Evolutionary conservation across 2,888 invertebrate species (phyloP).

Genomic region (Nephrotoma guestfalica): DNA sequence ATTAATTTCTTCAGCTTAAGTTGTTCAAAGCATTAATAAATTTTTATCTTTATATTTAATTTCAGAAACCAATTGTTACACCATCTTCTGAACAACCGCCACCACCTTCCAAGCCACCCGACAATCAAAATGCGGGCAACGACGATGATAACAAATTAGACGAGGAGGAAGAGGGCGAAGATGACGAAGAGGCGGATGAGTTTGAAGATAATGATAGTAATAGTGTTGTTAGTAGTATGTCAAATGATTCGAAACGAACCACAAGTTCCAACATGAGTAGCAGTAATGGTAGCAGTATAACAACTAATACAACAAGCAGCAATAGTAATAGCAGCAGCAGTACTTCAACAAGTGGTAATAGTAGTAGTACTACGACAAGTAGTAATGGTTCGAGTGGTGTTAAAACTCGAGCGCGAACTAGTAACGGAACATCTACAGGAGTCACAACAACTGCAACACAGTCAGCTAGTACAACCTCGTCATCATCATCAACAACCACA

Average conservation of each 20-base stretch:
- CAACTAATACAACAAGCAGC: background rate
- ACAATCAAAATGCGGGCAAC: constrained; percentile 1
- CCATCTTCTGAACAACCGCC: constrained; percentile 3
- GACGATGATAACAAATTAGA: background rate
- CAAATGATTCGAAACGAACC: background rate
- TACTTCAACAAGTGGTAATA: background rate
- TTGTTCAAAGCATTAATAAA: too few relatives aligned
- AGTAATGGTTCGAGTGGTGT: background rate
- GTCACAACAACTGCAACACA: background rate
- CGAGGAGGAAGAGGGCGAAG: background rate
- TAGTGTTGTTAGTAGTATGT: background rate
- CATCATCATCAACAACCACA: background rate
- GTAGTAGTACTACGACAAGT: background rate
- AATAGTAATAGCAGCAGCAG: background rate
- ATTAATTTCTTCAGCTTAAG: too few relatives aligned
- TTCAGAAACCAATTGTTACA: background rate
- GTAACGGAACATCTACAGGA: background rate
- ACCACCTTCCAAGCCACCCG: constrained; percentile 6
- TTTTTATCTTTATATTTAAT: background rate
- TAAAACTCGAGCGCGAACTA: background rate
- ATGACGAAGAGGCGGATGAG: background rate
- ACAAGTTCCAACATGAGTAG: background rate
- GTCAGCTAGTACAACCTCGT: background rate
- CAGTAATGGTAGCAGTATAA: background rate
- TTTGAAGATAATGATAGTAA: background rate